Base-by-base conservation (phyloP, 2,888 invertebrate species). In the Tubiluchus corallicola region DNA sequence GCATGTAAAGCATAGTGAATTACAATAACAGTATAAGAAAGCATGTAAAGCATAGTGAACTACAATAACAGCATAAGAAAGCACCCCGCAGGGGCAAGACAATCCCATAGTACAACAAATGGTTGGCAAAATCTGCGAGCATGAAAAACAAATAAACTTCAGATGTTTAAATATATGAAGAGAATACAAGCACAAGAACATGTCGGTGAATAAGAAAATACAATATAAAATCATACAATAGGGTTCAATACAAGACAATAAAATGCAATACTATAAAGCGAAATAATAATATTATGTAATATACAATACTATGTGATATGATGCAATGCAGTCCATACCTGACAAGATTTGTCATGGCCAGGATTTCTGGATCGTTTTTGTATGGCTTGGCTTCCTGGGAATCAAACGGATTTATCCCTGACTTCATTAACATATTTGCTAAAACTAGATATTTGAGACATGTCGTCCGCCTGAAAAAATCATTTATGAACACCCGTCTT, bases 301-400 rank as follows among this genome's bases (percentile, higher is more conserved):
- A 3, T 17, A 15, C 16, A 46, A 18, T 19, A 5, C 56, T 56
- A 13, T 19, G 3, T 37, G n/a, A 15, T 15, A n/a, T n/a, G n/a
- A n/a, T n/a, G n/a, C 29, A 29, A 29, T n/a, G 17, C 18, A 38
- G 9, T 21, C 45, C 49, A 48, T 52, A 66, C 61, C 64, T 67
- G 37, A 98, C 96, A 56, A 98, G 72, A 68, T 96, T 92, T 3
- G 96, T 98, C 94, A 99, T 96, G 15, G 96, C 96, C 53, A 96
- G 71, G 56, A 98, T 96, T 68, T 98, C 96, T 0, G 94, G 90
- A 69, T 98, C 96, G 64, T 96, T 96, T 68, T 94, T 96, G 64
- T 98, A 98, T 0, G 98, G 96, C 62, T 98, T 98, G 0, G 96
- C 96, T 70, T 98, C 98, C 71, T 98, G 96, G 0, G 94, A 94